These are phyloP conservation scores for Mus musculus DNA, from an alignment of 2,113 vertebrate genomes.

Conservation along the genomic window GRCm39 chr5:4902001-4902500, in stretches of 20 bases:
- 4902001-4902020: conserved; percentile 62
- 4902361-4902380: conserved; percentile 78
- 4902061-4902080: conserved; percentile 68
- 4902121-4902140: conserved; percentile 68
- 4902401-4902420: conserved; percentile 75
- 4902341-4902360: conserved; percentile 66
- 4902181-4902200: conserved; percentile 55
- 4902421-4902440: conserved; percentile 78
- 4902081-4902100: conserved; percentile 74
- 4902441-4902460: conserved; percentile 66
- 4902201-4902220: conserved; percentile 37
- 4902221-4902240: conserved; percentile 60
- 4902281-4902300: not conserved
- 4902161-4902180: conserved; percentile 42
- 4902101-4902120: conserved; percentile 40
- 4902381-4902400: conserved; percentile 80
- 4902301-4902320: conserved; percentile 44
- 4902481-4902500: conserved; percentile 78
- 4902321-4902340: conserved; percentile 60
- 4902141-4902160: conserved; percentile 59
- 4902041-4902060: conserved; percentile 63
- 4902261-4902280: not conserved
- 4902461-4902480: conserved; percentile 80
- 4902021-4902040: conserved; percentile 69
- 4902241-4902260: not conserved